Evolutionary conservation across 1,140 invertebrate species (phyloP).

Genomic region (Pachyrhynchus sulphureomaculatus): DNA sequence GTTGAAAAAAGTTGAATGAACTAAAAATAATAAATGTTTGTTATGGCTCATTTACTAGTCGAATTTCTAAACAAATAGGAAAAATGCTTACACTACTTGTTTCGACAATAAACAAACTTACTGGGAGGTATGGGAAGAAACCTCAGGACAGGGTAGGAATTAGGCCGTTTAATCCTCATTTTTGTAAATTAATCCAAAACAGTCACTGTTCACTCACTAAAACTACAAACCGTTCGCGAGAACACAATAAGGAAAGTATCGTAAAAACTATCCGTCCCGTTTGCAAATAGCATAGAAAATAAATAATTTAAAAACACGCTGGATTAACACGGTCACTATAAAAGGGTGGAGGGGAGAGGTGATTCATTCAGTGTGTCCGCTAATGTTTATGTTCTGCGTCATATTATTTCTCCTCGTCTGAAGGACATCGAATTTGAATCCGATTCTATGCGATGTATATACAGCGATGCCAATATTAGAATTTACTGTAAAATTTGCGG

Average conservation of each 20-base stretch:
- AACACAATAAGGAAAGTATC: conserved; percentile 1
- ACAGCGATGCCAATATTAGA: neutral
- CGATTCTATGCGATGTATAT: neutral
- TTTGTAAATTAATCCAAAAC: conserved; percentile 35
- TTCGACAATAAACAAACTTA: conserved; percentile 31
- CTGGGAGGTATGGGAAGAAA: conserved; percentile 55
- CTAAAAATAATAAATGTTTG: neutral
- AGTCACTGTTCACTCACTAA: conserved; percentile 13
- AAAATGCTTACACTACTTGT: neutral
- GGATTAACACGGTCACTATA: conserved; percentile 36
- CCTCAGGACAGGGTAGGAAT: conserved; percentile 62
- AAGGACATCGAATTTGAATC: conserved; percentile 25
- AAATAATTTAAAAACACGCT: conserved; percentile 31
- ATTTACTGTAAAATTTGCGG: neutral
- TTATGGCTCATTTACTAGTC: neutral
- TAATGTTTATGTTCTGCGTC: conserved; percentile 42
- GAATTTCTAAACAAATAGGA: neutral
- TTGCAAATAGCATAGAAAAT: conserved; percentile 15
- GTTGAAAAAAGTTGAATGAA: too few species aligned
- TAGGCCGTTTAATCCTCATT: conserved; percentile 67
- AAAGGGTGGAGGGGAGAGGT: conserved; percentile 24
- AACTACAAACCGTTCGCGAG: neutral
- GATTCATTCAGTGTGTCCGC: conserved; percentile 39
- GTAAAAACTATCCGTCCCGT: neutral
- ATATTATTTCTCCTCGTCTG: conserved; percentile 33